Conservation (phyloP, 2,888 invertebrate genomes). For the Hoplodrina ambigua region DNA sequence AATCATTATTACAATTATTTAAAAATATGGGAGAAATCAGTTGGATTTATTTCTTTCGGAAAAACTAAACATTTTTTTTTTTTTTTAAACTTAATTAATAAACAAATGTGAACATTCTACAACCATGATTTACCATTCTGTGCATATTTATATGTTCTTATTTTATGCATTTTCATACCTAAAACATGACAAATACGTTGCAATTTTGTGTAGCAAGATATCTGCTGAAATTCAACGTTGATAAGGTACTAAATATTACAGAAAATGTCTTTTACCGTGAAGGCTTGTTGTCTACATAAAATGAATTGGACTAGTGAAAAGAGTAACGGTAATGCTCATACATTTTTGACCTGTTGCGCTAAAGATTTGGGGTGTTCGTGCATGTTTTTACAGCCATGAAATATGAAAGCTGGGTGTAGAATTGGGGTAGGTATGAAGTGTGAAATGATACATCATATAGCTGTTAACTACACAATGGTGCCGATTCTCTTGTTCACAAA, state of each 20-base stretch:
- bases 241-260: slow-evolving; percentile 17
- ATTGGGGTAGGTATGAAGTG: too few species aligned
- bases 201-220: neutral
- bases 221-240: slow-evolving; percentile 1
- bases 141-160: neutral
- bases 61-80: too few species aligned
- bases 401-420: too few species aligned
- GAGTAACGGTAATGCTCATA: slow-evolving; percentile 9
- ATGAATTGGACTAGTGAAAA: slow-evolving; percentile 20
- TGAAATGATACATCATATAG: too few species aligned
- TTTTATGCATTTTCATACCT: neutral
- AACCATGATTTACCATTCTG: neutral
- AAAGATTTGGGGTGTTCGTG: neutral
- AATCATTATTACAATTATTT: too few species aligned
- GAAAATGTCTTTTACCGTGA: neutral
- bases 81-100: too few species aligned
- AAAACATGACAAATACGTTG: neutral
- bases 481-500: too few species aligned
- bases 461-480: too few species aligned
- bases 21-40: too few species aligned
- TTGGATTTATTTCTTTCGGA: too few species aligned
- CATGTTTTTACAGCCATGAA: neutral
- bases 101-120: too few species aligned
- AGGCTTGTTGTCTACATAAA: slow-evolving; percentile 3
- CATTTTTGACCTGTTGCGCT: slow-evolving; percentile 42